phyloP scores from a whole-genome alignment of 2,888 invertebrate genomes.

The Macrophya annulata region DNA sequence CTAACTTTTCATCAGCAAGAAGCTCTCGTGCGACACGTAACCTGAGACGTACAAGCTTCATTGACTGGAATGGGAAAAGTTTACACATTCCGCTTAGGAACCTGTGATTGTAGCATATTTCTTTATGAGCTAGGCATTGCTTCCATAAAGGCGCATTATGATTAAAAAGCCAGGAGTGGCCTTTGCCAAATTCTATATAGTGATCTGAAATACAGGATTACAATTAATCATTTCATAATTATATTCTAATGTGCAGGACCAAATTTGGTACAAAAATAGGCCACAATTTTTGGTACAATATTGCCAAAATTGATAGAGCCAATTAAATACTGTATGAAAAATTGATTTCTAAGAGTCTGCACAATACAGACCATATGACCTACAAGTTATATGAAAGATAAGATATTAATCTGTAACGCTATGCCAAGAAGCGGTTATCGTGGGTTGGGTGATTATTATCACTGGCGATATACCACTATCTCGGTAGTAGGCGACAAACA shows the following conservation, averaged over 20 bases:
- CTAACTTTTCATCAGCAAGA: constrained; percentile 87
- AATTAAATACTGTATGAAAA: too few relatives aligned
- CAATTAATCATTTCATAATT: constrained; percentile 42
- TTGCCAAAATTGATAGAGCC: too few relatives aligned
- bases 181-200: constrained; percentile 89
- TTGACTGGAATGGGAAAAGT: constrained; percentile 93
- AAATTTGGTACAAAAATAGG: not conserved
- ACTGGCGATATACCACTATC: not conserved
- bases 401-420: too few relatives aligned
- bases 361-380: too few relatives aligned
- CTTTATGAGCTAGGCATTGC: constrained; percentile 86
- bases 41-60: constrained; percentile 92
- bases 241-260: not conserved
- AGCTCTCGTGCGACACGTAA: constrained; percentile 87
- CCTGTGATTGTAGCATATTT: constrained; percentile 86
- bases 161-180: constrained; percentile 90
- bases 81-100: constrained; percentile 91
- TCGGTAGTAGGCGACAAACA: not conserved
- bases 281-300: too few relatives aligned
- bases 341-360: too few relatives aligned
- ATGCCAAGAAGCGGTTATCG: too few relatives aligned
- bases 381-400: too few relatives aligned
- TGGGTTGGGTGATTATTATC: not conserved
- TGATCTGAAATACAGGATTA: constrained; percentile 79
- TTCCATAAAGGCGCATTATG: constrained; percentile 93